Evolutionary conservation across 2,888 invertebrate genomes (phyloP).

Genomic region (Stratiomys singularior): DNA sequence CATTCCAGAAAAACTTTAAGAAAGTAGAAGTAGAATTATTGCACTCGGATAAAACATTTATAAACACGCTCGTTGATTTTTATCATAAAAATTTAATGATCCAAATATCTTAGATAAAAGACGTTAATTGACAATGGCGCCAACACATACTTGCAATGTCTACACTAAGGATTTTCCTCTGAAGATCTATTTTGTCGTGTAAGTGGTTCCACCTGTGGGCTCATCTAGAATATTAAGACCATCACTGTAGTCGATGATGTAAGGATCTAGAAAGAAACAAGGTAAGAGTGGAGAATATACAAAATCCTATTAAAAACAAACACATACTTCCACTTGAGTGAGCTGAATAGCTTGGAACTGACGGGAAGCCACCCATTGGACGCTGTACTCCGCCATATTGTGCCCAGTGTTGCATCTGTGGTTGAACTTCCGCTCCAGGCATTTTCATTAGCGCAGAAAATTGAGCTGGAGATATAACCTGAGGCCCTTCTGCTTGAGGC

Average conservation of each 20-base stretch:
- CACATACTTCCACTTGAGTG: neutral
- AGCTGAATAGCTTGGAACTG: neutral
- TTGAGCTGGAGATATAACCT: neutral
- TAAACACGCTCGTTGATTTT: no score
- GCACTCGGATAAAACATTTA: no score
- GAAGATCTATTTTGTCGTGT: neutral
- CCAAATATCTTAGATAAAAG: slow-evolving; percentile 14
- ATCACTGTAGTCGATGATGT: slow-evolving; percentile 23
- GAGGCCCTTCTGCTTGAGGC: neutral
- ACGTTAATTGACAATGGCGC: neutral
- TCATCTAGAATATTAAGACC: slow-evolving; percentile 32
- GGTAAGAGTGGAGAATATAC: neutral
- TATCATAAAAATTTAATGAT: slow-evolving; percentile 20
- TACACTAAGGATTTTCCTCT: neutral
- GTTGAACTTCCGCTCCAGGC: neutral
- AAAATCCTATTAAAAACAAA: neutral
- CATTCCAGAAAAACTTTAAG: no score
- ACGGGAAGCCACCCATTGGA: neutral
- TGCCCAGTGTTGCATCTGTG: neutral
- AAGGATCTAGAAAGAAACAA: neutral
- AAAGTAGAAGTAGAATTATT: no score
- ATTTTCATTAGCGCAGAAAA: neutral
- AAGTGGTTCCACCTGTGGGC: slow-evolving; percentile 28
- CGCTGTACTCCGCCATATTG: neutral
- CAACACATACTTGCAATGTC: no score